Conservation (phyloP, 2,888 invertebrate genomes). For the Neoaliturus tenellus region DNA sequence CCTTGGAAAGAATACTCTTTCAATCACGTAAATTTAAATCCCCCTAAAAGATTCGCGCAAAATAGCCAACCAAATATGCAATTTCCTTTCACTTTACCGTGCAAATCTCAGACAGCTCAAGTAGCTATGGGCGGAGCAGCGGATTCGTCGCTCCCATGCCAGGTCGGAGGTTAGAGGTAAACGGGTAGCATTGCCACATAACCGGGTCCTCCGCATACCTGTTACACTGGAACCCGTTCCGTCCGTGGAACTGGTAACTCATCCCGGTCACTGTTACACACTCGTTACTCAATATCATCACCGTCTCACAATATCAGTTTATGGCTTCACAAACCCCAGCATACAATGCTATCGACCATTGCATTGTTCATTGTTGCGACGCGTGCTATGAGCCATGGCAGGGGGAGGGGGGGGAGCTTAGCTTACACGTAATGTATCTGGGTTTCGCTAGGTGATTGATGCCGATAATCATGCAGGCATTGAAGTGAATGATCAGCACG, state of each 20-base stretch:
- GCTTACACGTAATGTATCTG: neutral
- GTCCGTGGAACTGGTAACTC: neutral
- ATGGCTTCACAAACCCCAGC: neutral
- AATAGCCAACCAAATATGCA: neutral
- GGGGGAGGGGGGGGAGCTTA: too few relatives aligned
- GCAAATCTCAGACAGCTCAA: neutral
- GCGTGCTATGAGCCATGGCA: neutral
- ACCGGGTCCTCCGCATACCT: slow-evolving; percentile 7
- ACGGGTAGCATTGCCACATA: slow-evolving; percentile 3
- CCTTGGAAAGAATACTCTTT: too few relatives aligned
- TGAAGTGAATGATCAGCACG: neutral
- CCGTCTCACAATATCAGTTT: neutral
- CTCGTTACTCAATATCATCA: slow-evolving; percentile 12
- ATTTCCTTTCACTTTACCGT: neutral
- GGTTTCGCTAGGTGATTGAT: neutral
- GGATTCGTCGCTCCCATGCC: neutral
- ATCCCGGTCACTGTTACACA: slow-evolving; percentile 1
- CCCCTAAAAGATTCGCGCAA: too few relatives aligned
- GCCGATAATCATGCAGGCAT: neutral
- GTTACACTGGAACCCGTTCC: slow-evolving; percentile 15
- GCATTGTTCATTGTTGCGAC: neutral
- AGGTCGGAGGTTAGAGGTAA: slow-evolving; percentile 14
- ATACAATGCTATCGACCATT: neutral
- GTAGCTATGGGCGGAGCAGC: slow-evolving; percentile 3
- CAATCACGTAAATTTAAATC: too few relatives aligned